Evolutionary conservation across 2,797 vertebrate genomes (phyloP), one percentile per base, ranked within the genome.

Genomic region (Hippopotamyrus pictus): DNA sequence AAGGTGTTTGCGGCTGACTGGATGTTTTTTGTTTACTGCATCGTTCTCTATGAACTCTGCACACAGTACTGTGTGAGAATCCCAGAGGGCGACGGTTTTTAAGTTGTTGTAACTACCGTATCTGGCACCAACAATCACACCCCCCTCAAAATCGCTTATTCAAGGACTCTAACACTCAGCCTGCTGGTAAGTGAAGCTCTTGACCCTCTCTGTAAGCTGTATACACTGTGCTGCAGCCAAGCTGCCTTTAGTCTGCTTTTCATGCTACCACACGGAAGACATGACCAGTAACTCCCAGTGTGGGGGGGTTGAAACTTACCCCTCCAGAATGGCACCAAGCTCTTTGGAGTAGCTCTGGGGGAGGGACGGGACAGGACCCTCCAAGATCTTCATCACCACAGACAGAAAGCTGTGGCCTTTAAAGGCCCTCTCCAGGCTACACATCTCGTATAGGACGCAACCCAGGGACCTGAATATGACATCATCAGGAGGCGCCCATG

Each of bases 401-500:
- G 96, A 95, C 89, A 97, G 94, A 94, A 97, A 97, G 92, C 92
- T 97, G 84, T 96, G 96, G n/a, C 95, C 97, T 76, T 93, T 90
- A 92, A 98, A 98, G 14, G 96, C 96, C 3, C 96, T 96, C 87
- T 91, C 93, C 95, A 98, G 92, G 89, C 96, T 96, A 91, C 97
- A 97, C 94, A 98, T 96, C 93, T 98, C 96, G 11, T 96, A 96
- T 41, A 98, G 94, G 92, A 98, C 94, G 90, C 97, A 98, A 6
- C 97, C 97, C 91, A 98, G 93, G 33, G 97, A 96, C 97, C 97
- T 97, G 88, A 44, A 19, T 79, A 79, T 79, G 37, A n/a, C 91
- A 92, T 79, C 37, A 79, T 79, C 73, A 79, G 73, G 37, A 79
- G 73, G 73, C 17, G 17, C 73, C 73, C 73, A 19, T 19, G 14